Evolutionary conservation across 2,797 vertebrate genomes (phyloP).

Genomic region (Ptychadena robeensis): DNA sequence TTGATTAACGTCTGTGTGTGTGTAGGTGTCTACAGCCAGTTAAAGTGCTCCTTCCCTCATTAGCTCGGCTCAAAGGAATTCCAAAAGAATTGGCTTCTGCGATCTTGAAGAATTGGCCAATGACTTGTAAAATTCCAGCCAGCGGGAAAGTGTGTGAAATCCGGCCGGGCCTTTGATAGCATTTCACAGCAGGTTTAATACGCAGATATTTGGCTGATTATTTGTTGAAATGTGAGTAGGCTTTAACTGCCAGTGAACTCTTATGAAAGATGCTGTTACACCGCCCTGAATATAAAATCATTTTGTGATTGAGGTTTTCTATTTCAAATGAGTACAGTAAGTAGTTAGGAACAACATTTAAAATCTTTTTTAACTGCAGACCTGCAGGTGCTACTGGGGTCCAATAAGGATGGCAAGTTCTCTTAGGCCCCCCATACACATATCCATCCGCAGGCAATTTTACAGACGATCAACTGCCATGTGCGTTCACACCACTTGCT

Average conservation of each 20-base stretch:
- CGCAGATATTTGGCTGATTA: conserved; percentile 7
- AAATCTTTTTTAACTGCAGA: no score
- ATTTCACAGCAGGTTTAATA: conserved; percentile 60
- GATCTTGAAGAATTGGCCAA: conserved; percentile 74
- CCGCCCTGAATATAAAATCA: background rate
- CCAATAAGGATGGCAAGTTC: no score
- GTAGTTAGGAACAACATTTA: background rate
- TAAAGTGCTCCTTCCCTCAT: conserved; percentile 66
- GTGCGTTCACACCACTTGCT: no score
- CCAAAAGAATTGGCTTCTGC: conserved; percentile 67
- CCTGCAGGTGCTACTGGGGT: no score
- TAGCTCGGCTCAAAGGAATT: conserved; percentile 73
- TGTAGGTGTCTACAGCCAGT: conserved; percentile 47
- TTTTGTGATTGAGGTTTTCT: background rate
- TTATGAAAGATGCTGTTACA: background rate
- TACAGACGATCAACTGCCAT: no score
- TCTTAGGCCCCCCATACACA: no score
- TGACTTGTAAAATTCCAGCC: conserved; percentile 77
- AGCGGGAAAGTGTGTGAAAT: conserved; percentile 70
- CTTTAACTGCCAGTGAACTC: conserved; percentile 1
- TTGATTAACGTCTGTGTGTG: conserved; percentile 65
- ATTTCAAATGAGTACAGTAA: background rate
- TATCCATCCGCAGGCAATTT: no score
- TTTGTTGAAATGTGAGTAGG: conserved; percentile 2
- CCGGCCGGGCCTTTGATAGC: conserved; percentile 68